These are phyloP conservation scores for Poeciliopsis turrubarensis DNA, from an alignment of 2,113 vertebrate genomes.

Conservation along the genomic window DNA sequence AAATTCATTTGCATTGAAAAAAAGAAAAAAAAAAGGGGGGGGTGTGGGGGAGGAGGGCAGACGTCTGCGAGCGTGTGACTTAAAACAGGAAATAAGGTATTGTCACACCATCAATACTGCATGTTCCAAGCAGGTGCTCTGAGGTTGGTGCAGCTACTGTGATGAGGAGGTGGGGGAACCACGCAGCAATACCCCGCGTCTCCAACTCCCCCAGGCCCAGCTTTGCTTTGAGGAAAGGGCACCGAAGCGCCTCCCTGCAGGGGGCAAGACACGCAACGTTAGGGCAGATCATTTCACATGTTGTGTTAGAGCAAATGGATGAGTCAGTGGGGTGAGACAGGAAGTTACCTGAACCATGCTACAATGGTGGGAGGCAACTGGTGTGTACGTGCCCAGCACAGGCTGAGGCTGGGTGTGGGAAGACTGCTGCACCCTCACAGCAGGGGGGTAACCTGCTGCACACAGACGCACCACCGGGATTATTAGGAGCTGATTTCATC, in stretches of 20 bases:
- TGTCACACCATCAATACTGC: constrained; percentile 82
- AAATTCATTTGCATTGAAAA: constrained; percentile 21
- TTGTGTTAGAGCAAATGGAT: constrained; percentile 27
- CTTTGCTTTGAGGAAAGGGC: constrained; percentile 89
- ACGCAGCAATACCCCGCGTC: constrained; percentile 91
- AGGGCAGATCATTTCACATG: constrained; percentile 21
- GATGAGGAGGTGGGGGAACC: constrained; percentile 83
- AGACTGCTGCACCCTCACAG: constrained; percentile 83
- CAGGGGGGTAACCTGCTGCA: constrained; percentile 84
- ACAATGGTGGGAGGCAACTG: constrained; percentile 87
- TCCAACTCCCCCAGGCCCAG: constrained; percentile 84
- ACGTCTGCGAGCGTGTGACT: constrained; percentile 19
- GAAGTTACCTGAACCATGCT: constrained; percentile 71
- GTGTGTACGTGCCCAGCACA: constrained; percentile 88
- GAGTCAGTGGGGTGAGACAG: constrained; percentile 7
- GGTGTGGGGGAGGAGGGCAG: background rate
- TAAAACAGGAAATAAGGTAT: constrained; percentile 46
- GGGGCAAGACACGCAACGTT: constrained; percentile 6
- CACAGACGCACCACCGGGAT: constrained; percentile 25
- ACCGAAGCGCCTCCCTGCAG: constrained; percentile 69
- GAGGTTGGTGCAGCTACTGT: constrained; percentile 80
- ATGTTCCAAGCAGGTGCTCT: constrained; percentile 85
- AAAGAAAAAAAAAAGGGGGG: constrained; percentile 1
- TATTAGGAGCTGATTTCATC: constrained; percentile 15
- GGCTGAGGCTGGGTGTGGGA: constrained; percentile 85